Conservation (phyloP, 2,113 vertebrate genomes). For the Aviceda subcristata region DNA sequence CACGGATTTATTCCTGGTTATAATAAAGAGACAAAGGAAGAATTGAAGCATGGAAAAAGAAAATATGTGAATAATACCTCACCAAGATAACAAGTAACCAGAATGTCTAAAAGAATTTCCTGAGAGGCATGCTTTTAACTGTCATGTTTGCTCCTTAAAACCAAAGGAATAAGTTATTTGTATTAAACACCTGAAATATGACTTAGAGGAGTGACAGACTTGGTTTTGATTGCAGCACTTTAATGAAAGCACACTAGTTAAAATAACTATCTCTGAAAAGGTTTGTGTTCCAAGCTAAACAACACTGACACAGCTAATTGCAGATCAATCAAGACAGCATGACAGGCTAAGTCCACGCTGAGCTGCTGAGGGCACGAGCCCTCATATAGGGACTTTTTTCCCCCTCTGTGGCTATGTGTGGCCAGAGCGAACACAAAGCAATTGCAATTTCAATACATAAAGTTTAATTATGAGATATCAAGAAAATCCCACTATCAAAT, state of each 20-base stretch:
- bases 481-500: background rate
- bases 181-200: background rate
- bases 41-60: background rate
- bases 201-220: background rate
- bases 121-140: background rate
- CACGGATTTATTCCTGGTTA: background rate
- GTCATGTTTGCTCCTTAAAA: background rate
- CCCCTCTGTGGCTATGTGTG: fast-evolving
- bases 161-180: background rate
- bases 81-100: background rate
- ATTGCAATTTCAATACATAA: background rate
- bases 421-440: background rate
- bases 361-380: background rate
- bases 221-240: background rate
- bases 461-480: background rate
- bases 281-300: background rate
- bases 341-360: background rate
- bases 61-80: constrained; percentile 1
- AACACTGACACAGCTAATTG: background rate
- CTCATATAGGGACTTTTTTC: background rate
- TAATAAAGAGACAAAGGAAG: background rate
- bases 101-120: background rate
- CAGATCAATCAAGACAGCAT: background rate
- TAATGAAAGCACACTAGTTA: background rate
- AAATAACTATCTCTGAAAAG: background rate